Conservation (phyloP, 2,888 invertebrate species). For the Neria commutata region DNA sequence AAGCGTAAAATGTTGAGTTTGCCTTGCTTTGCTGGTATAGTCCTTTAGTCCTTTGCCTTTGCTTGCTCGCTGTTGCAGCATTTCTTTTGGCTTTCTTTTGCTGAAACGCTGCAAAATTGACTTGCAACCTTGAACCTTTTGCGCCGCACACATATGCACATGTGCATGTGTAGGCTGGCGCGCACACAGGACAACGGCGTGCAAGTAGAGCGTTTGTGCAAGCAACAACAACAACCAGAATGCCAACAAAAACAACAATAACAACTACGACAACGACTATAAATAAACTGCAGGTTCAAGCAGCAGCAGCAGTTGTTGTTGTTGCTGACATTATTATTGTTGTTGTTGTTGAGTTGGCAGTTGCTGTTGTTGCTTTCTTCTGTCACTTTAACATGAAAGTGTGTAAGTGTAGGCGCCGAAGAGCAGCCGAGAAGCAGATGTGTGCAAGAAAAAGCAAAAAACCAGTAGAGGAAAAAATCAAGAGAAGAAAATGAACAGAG, state of each 20-base stretch:
- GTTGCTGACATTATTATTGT: neutral
- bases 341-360: too few species aligned
- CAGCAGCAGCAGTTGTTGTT: conserved; percentile 13
- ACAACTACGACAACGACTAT: neutral
- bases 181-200: neutral
- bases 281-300: conserved; percentile 11
- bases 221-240: neutral
- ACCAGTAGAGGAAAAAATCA: too few species aligned
- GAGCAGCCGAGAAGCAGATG: too few species aligned
- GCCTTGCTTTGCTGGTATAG: too few species aligned
- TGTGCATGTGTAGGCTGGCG: neutral
- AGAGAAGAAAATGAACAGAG: too few species aligned
- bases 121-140: conserved; percentile 53
- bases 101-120: too few species aligned
- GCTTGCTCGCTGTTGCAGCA: neutral
- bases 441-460: too few species aligned
- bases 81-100: neutral
- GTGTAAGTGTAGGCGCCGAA: too few species aligned
- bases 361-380: too few species aligned
- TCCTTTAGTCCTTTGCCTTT: conserved; percentile 2
- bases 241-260: conserved; percentile 9
- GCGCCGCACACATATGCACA: conserved; percentile 13
- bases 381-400: too few species aligned
- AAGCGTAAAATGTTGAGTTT: too few species aligned
- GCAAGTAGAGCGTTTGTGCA: neutral